Evolutionary conservation across 2,888 invertebrate species (phyloP).

Genomic region (Drosophila lutescens): DNA sequence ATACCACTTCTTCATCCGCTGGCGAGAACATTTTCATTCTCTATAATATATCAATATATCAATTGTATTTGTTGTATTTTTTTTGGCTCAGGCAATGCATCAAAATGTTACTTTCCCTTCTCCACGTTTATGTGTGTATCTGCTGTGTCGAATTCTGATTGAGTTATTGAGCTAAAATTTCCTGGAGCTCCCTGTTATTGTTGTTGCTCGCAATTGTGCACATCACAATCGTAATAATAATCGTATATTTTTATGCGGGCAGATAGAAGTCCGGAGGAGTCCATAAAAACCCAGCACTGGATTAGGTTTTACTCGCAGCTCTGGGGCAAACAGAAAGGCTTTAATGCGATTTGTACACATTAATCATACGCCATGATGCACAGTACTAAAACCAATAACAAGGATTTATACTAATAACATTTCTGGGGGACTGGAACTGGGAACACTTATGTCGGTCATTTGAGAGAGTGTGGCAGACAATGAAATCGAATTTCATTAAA

Average conservation of each 20-base stretch:
- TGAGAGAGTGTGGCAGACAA: conserved; percentile 40
- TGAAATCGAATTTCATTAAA: conserved; percentile 51
- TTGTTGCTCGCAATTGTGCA: conserved; percentile 41
- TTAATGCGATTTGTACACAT: conserved; percentile 62
- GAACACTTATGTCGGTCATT: conserved; percentile 54
- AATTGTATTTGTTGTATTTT: conserved; percentile 44
- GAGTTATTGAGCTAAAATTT: conserved; percentile 72
- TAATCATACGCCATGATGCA: conserved; percentile 74
- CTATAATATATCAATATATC: conserved; percentile 6
- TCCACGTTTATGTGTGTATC: conserved; percentile 12
- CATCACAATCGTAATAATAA: conserved; percentile 61
- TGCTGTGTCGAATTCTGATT: conserved; percentile 64
- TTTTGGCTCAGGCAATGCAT: conserved; percentile 46
- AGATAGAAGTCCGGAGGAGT: conserved; percentile 37
- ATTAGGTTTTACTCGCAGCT: conserved; percentile 26
- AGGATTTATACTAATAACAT: conserved; percentile 54
- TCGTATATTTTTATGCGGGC: conserved; percentile 55
- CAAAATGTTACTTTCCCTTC: conserved; percentile 43
- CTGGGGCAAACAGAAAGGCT: conserved; percentile 44
- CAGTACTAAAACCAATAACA: conserved; percentile 33
- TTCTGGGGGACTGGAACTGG: neutral
- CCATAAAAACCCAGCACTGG: conserved; percentile 32
- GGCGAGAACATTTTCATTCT: neutral
- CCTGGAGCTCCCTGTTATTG: conserved; percentile 17
- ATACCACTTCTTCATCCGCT: conserved; percentile 21